Evolutionary conservation across 2,113 vertebrate species (phyloP), one percentile per base, ranked within the genome.

Genomic region (Bettongia penicillata): DNA sequence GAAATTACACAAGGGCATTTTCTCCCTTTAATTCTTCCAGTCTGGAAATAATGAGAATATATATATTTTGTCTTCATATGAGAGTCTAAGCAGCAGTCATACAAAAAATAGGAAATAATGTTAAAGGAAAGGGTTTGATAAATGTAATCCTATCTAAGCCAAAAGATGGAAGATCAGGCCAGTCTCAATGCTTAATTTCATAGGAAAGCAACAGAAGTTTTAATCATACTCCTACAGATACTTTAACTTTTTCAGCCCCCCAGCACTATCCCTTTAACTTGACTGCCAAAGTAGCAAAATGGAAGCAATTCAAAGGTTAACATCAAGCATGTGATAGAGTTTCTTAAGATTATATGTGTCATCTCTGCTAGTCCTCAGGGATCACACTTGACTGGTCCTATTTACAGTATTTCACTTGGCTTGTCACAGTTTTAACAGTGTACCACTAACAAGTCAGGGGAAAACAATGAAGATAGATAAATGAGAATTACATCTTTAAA

Each of bases 121-220:
- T 43, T 49, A 95, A 95, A 92, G 53, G 95, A n/a, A 89, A 89
- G 43, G n/a, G 90, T 95, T 95, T 52, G n/a, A 91, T 96, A 48
- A 92, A 92, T 89, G 51, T 31, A 57, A 51, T 84, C 31, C 68
- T 37, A 77, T 77, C 92, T 92, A 91, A 95, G 57, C 1, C 90
- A 84, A 68, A 91, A 93, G 95, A 28, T 90, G n/a, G 68, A 91
- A 92, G 96, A 94, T 77, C 11, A 68, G 90, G 49, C 14, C 31
- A 52, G 89, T 96, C 93, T 96, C 53, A 94, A 77, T 48, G 55
- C 94, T 43, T 57, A 77, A 37, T 28, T 89, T 55, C 37, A 89
- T 2, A 23, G 57, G 31, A 93, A 93, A 92, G n/a, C 94, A 53
- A 94, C 31, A 61, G 52, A 19, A n/a, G 57, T 25, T 90, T 68